Base-by-base conservation (phyloP, 2,113 vertebrate genomes). In the Atherinomorus stipes region DNA sequence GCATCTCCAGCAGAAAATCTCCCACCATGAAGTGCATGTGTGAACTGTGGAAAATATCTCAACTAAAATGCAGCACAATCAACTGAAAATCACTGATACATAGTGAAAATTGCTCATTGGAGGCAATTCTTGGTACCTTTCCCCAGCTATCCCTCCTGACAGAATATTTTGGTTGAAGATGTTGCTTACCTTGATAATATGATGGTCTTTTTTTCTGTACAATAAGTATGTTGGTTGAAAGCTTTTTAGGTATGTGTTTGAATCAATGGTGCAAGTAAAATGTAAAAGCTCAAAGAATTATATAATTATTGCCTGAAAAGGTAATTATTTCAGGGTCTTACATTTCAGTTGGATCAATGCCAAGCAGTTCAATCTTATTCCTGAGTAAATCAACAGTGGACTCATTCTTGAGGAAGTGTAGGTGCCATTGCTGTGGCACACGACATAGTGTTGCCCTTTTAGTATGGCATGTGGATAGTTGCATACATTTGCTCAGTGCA, bases 401-500 rank as follows among this genome's bases (percentile, higher is more conserved):
- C 64, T 64, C 45, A 65, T 64, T 76, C 64, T 81, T 23, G 50
- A 74, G 53, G 65, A 83, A 85, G 77, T 19, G 31, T 75, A 57
- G 75, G 59, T 71, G 73, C 54, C 68, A 72, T 51, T 83, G 81
- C 52, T 72, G 71, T 75, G 88, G 88, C 92, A 90, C 86, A 89
- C 85, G 73, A 87, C 82, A 54, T 57, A 19, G 73, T 65, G 71
- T 58, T 61, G 71, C 64, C 74, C 50, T 16, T 18, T 16, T 53
- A 49, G 72, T 64, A 84, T 83, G 91, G 84, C 53, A 76, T 76
- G 88, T 80, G 72, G 70, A 83, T 73, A 76, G 76, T 69, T 84
- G 83, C 80, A 85, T 84, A 85, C 90, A 87, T 90, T 93, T 92
- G 72, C 81, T 69, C 74, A 81, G 76, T 80, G 85, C 84, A 82